Conservation (phyloP, 2,797 vertebrate species). For the Mormyrops attenuatus region DNA sequence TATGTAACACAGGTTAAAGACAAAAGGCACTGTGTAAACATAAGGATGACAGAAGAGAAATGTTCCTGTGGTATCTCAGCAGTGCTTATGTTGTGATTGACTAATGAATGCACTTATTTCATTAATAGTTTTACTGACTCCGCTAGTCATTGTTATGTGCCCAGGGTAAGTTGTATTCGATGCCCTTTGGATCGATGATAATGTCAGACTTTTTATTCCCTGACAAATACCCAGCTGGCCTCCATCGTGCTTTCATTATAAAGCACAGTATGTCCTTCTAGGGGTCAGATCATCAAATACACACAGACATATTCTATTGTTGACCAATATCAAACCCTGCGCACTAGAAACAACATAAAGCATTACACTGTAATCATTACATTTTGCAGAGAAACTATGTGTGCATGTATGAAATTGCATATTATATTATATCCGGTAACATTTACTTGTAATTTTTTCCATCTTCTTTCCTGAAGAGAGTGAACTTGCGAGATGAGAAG, state of each 20-base stretch:
- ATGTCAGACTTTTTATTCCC: background rate
- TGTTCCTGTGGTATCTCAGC: too few relatives aligned
- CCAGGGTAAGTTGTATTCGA: background rate
- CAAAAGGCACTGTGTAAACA: background rate
- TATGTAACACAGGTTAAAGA: background rate
- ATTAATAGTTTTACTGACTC: background rate
- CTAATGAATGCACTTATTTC: background rate
- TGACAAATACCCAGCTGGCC: background rate
- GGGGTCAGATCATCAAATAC: background rate
- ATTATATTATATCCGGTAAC: background rate
- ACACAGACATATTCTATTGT: background rate
- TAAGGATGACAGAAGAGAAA: background rate
- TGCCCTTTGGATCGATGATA: background rate
- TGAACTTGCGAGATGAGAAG: slow-evolving; percentile 45
- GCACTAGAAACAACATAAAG: background rate
- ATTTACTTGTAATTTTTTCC: background rate
- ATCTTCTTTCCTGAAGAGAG: slow-evolving; percentile 49
- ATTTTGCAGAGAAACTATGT: background rate
- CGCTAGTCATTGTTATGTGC: background rate
- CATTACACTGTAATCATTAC: background rate
- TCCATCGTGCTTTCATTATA: background rate
- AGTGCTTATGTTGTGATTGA: background rate
- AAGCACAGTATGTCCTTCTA: background rate
- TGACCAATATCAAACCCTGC: background rate
- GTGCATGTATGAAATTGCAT: background rate